phyloP scores from a whole-genome alignment of 2,113 vertebrate genomes.

The Chroicocephalus ridibundus region DNA sequence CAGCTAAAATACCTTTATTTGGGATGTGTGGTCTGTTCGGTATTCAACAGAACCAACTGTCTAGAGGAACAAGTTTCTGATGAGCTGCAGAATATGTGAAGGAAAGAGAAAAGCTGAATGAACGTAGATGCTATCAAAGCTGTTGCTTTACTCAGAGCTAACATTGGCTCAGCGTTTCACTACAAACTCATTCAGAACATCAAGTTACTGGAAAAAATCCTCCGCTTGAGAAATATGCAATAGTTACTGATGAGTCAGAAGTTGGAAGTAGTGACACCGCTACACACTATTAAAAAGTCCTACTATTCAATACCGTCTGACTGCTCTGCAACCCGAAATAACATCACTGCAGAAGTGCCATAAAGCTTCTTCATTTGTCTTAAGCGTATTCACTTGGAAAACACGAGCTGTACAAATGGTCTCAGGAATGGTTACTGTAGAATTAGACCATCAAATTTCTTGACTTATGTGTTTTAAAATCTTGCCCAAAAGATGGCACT shows the following conservation, averaged over 20 bases:
- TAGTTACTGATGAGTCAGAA: constrained; percentile 60
- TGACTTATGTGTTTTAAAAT: constrained; percentile 65
- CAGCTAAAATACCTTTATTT: neutral
- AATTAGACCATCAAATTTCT: constrained; percentile 36
- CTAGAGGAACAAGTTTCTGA: neutral
- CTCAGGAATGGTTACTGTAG: neutral
- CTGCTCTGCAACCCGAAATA: constrained; percentile 24
- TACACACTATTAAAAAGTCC: constrained; percentile 34
- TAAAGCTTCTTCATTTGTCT: constrained; percentile 2
- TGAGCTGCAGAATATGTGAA: neutral
- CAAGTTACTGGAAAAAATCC: constrained; percentile 54
- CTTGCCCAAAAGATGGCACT: constrained; percentile 71
- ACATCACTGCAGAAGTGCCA: neutral
- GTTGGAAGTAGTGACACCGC: constrained; percentile 48
- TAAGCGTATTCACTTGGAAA: neutral
- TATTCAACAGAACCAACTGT: neutral
- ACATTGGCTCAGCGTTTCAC: constrained; percentile 28
- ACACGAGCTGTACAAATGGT: neutral
- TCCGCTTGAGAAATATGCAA: constrained; percentile 44
- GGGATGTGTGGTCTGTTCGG: neutral
- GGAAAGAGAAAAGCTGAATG: constrained; percentile 28
- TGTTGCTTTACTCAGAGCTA: constrained; percentile 32
- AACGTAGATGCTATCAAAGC: constrained; percentile 22
- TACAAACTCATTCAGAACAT: constrained; percentile 60
- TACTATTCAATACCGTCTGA: constrained; percentile 22